A percentile compares a stretch with the other conserved stretches of the same genome.
These are phyloP conservation scores for Pelobates fuscus DNA, from an alignment of 2,113 vertebrate genomes.

Conservation along the genomic window DNA sequence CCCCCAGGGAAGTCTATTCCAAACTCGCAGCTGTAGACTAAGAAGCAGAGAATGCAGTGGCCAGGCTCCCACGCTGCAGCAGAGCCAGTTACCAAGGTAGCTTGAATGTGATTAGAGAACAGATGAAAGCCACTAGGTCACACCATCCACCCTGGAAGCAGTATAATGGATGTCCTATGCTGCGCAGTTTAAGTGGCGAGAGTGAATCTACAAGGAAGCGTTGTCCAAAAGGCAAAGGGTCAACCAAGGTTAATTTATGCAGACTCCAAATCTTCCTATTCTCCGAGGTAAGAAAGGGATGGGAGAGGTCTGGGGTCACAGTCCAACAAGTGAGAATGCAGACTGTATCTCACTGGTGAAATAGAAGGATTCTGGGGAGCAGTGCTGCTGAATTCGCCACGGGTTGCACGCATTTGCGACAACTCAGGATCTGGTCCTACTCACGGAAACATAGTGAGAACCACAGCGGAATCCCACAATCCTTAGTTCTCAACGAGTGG, in stretches of 20 bases:
- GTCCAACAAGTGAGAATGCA: constrained; percentile 2
- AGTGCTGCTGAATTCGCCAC: constrained; percentile 55
- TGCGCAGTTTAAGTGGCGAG: background rate
- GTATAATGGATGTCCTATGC: no score
- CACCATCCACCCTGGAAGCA: no score
- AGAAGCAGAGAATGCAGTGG: constrained; percentile 30
- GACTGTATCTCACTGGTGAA: background rate
- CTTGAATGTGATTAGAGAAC: constrained; percentile 3
- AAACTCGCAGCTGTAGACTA: constrained; percentile 12
- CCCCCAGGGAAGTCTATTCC: constrained; percentile 11
- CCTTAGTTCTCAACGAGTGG: constrained; percentile 87
- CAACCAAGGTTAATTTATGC: constrained; percentile 33
- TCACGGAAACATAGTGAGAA: constrained; percentile 74
- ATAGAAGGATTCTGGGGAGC: constrained; percentile 52
- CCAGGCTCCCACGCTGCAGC: constrained; percentile 15
- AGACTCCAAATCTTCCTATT: constrained; percentile 17
- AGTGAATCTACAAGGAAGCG: constrained; percentile 47
- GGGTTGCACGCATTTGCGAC: constrained; percentile 41
- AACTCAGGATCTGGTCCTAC: constrained; percentile 62
- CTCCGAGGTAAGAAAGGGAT: background rate
- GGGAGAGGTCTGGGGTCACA: background rate
- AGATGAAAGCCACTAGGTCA: background rate
- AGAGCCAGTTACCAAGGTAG: constrained; percentile 42
- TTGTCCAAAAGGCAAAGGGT: constrained; percentile 47
- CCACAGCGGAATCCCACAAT: constrained; percentile 58